Evolutionary conservation across 2,797 vertebrate species (phyloP), one percentile per base, ranked within the genome.

Genomic region (Alcedo atthis): DNA sequence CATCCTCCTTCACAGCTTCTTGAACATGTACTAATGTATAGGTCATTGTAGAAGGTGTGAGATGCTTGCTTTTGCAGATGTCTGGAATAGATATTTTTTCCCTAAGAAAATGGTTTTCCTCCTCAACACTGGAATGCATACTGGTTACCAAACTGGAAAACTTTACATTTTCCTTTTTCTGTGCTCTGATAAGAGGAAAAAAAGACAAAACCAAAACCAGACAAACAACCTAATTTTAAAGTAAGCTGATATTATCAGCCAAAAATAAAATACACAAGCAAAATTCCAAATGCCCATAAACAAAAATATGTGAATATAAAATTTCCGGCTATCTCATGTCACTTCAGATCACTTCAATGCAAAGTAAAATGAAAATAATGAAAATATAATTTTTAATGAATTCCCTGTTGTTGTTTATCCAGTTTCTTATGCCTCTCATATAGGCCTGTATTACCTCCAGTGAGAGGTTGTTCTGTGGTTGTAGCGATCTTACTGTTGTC

Each of bases 401-500:
- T 77, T 84, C 85, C 76, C 12, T 89, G 33, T 19, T 37, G 26
- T 51, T 19, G 5, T 37, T 68, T 68, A 37, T 20, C 46, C 37
- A 68, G 66, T 20, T 68, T 18, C 37, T 87, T 67, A 26, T 71
- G 7, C 53, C 11, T 76, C 57, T 80, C 53, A 67, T 32, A 83
- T 48, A 91, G 35, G 19, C 21, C 79, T 90, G 16, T 61, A 43
- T 89, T 79, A 75, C 53, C 37, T 87, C 18, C 53, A 70, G 40
- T 81, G 53, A 81, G 73, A 87, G 22, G 24, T 25, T 81, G 15
- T 74, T 92, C 43, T 89, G 67, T 45, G 67, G 43, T 15, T 85
- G 35, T 80, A 67, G 73, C 94, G 87, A 84, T 93, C 42, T 86
- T n/a, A 59, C 35, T 73, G 35, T 43, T 94, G 70, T 75, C 89